phyloP scores from a whole-genome alignment of 2,888 invertebrate species.

The Craniophora ligustri region DNA sequence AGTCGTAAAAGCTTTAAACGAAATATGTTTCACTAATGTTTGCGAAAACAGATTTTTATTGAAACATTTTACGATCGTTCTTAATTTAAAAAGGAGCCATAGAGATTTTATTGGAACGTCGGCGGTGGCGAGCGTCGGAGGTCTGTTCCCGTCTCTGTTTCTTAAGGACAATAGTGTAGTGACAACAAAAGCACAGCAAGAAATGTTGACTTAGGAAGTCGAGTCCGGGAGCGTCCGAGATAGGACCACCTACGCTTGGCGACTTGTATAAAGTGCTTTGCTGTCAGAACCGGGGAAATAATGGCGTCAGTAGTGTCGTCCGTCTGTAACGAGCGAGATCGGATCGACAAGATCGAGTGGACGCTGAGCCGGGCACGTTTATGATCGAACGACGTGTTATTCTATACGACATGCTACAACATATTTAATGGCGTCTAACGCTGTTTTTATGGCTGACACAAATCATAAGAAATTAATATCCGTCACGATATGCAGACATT shows the following conservation, averaged over 20 bases:
- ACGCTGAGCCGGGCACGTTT: constrained; percentile 46
- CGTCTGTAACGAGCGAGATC: constrained; percentile 63
- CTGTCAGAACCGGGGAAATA: constrained; percentile 68
- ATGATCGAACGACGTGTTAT: constrained; percentile 66
- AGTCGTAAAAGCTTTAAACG: constrained; percentile 64
- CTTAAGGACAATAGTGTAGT: constrained; percentile 69
- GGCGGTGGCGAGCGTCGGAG: constrained; percentile 59
- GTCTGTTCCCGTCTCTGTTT: constrained; percentile 62
- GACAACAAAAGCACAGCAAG: constrained; percentile 79
- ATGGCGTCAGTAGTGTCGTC: constrained; percentile 62
- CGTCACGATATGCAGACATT: constrained; percentile 41
- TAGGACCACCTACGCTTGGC: constrained; percentile 79
- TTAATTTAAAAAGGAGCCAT: constrained; percentile 64
- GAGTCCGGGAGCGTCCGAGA: constrained; percentile 59
- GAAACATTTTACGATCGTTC: constrained; percentile 66
- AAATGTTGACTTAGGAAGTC: constrained; percentile 73
- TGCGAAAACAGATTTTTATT: constrained; percentile 70
- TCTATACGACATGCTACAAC: constrained; percentile 45
- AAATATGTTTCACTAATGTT: constrained; percentile 62
- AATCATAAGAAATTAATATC: constrained; percentile 51
- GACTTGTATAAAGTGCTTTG: constrained; percentile 60
- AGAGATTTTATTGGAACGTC: constrained; percentile 60
- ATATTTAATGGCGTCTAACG: constrained; percentile 43
- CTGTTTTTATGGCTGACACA: constrained; percentile 39
- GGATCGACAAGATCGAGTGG: constrained; percentile 63